A percentile compares a stretch with the other conserved stretches of the same genome.
Evolutionary conservation across 1,140 invertebrate species (phyloP).

Genomic region (Drosophila nasuta): DNA sequence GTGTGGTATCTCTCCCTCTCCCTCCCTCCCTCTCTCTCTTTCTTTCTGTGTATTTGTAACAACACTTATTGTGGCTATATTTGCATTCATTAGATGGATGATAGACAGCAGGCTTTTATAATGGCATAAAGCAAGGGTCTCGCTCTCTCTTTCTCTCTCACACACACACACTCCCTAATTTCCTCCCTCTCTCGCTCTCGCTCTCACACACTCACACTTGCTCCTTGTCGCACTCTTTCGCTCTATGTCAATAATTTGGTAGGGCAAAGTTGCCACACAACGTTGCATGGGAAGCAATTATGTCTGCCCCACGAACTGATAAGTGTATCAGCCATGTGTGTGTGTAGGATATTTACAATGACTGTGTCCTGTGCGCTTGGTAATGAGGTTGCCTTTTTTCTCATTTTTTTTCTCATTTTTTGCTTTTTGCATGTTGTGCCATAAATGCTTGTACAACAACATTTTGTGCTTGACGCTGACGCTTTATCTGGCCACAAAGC

Average conservation of each 20-base stretch:
- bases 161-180: not conserved
- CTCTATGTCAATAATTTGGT: slow-evolving; percentile 45
- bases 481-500: slow-evolving; percentile 30
- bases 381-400: slow-evolving; percentile 39
- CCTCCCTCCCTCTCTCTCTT: not conserved
- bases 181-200: not conserved
- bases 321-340: slow-evolving; percentile 8
- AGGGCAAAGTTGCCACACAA: slow-evolving; percentile 14
- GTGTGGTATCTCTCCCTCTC: not conserved
- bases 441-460: slow-evolving; percentile 35
- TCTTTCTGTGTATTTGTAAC: slow-evolving; percentile 31
- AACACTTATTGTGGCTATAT: slow-evolving; percentile 54
- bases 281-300: slow-evolving; percentile 39
- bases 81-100: slow-evolving; percentile 53
- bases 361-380: not conserved
- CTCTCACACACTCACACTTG: not conserved
- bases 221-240: not conserved
- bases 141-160: not conserved
- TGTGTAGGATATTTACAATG: slow-evolving; percentile 31
- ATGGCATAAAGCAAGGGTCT: not conserved
- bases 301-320: slow-evolving; percentile 40
- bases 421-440: slow-evolving; percentile 41
- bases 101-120: slow-evolving; percentile 26
- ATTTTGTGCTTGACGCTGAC: slow-evolving; percentile 3
- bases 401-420: too few relatives aligned